Percentiles rank a stretch among this genome's conserved stretches.
phyloP scores from a whole-genome alignment of 2,113 vertebrate species.

The Neofelis nebulosa region DNA sequence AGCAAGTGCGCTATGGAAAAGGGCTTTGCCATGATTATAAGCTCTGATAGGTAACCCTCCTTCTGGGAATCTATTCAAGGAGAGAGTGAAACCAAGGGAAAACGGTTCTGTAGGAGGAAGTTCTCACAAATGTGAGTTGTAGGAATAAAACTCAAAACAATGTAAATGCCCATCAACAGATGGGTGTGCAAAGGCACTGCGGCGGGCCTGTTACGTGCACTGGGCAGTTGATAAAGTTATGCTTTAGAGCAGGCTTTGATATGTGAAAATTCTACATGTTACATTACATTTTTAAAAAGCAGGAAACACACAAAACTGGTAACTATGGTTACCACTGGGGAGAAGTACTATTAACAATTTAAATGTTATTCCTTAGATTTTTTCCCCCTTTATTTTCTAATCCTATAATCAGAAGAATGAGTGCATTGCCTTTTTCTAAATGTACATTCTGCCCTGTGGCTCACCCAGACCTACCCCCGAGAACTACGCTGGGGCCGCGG shows the following conservation, averaged over 20 bases:
- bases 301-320: background rate
- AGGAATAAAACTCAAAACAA: background rate
- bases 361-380: background rate
- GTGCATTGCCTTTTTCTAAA: background rate
- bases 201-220: background rate
- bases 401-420: background rate
- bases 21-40: background rate
- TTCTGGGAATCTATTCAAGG: background rate
- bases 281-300: background rate
- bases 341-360: background rate
- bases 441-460: background rate
- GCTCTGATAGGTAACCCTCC: background rate
- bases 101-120: accelerated
- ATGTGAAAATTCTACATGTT: background rate
- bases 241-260: background rate
- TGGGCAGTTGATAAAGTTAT: background rate
- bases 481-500: background rate
- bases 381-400: background rate
- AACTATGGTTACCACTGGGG: background rate
- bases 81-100: background rate
- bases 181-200: no score
- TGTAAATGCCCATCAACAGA: background rate
- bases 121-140: background rate
- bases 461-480: background rate
- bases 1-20: background rate